phyloP scores from a whole-genome alignment of 2,888 invertebrate genomes.

The Drosophila maculinotata region DNA sequence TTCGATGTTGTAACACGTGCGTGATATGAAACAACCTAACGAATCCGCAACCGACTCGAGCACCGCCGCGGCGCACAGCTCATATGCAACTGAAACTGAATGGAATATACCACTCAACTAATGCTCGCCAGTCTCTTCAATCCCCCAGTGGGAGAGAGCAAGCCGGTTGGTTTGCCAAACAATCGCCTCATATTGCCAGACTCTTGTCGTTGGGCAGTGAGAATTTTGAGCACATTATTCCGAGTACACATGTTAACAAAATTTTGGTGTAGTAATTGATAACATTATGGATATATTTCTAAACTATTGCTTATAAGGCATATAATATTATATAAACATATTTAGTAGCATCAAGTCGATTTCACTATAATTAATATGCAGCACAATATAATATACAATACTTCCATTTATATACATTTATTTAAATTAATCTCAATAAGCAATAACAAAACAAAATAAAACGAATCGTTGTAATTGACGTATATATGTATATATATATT shows the following conservation, averaged over 20 bases:
- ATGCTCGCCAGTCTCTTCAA: not conserved
- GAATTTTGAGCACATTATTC: slow-evolving; percentile 2
- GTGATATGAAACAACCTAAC: slow-evolving; percentile 21
- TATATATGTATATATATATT: too few relatives aligned
- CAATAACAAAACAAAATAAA: too few relatives aligned
- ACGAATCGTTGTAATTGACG: not conserved
- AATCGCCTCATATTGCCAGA: not conserved
- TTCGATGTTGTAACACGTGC: slow-evolving; percentile 58
- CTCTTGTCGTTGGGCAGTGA: not conserved
- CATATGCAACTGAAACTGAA: slow-evolving; percentile 44
- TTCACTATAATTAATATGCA: not conserved
- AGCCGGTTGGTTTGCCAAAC: slow-evolving; percentile 19
- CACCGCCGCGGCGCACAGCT: slow-evolving; percentile 37
- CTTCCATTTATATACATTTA: too few relatives aligned
- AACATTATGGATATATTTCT: not conserved
- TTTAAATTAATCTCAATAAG: too few relatives aligned
- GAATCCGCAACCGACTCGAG: slow-evolving; percentile 14
- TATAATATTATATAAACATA: not conserved
- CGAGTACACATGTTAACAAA: slow-evolving; percentile 30
- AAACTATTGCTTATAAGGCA: not conserved
- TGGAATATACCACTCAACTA: slow-evolving; percentile 23
- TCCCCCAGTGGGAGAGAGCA: slow-evolving; percentile 13
- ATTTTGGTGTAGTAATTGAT: not conserved
- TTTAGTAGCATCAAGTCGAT: not conserved
- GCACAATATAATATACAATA: not conserved